Evolutionary conservation across 2,888 invertebrate genomes (phyloP), one percentile per base, ranked within the genome.

Genomic region (Furcula furcula): DNA sequence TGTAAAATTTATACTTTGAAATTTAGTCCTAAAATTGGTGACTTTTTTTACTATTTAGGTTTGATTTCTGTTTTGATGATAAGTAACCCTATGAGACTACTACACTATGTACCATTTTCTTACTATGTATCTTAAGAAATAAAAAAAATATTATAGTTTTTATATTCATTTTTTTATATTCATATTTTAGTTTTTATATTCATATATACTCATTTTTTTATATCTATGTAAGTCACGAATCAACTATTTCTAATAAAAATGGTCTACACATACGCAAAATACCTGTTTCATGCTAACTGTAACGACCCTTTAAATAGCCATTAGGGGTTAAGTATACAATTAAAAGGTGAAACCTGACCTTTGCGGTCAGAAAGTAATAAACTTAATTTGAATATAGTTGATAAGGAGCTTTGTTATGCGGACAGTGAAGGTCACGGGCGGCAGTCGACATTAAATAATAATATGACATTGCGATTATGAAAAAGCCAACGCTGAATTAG

Each of bases 311-410:
- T 11, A 26, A 26, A 21, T 31, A 36, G 31, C 15, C 44, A 35
- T 32, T 10, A 19, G 10, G 25, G 49, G 36, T 31, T 40, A 31
- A 52, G 40, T 39, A 40, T 26, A 40, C 40, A 52, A 46, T 55
- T 49, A 46, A 36, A 34, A 31, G 22, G 39, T 31, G 30, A n/a
- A 25, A 32, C 28, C 12, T 31, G 26, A 36, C 35, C 47, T 23
- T 28, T 27, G 22, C 31, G 13, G 16, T 9, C 18, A 23, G 19
- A 31, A 31, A 31, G 12, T 18, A 28, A 28, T 36, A 29, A 33
- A 38, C 23, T 14, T 28, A 29, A 16, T 20, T 29, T 23, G 35
- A 49, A 42, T 35, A 33, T 12, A 12, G 29, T 25, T 38, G 16
- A 41, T 34, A 44, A 53, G 29, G 26, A 30, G 13, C 33, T 35